These are phyloP conservation scores for Albula glossodonta DNA, from an alignment of 2,113 vertebrate species.

Conservation along the genomic window DNA sequence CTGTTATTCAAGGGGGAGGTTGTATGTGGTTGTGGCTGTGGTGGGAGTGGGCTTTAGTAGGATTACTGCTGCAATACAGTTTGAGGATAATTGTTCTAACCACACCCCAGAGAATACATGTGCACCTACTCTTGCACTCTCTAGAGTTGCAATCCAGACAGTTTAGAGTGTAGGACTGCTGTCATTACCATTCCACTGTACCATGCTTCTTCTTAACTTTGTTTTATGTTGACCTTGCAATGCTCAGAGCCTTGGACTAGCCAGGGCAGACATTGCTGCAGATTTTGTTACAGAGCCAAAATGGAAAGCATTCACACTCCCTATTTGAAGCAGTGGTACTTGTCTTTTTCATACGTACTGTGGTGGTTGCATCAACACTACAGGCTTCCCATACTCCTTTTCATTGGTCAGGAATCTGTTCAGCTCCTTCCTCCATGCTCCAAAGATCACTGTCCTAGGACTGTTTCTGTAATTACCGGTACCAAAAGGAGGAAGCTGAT, in stretches of 20 bases:
- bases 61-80: constrained; percentile 31
- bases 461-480: background rate
- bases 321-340: background rate
- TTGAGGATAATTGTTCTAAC: background rate
- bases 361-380: background rate
- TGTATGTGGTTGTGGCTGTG: background rate
- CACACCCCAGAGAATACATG: background rate
- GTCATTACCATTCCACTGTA: background rate
- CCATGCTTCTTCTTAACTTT: background rate
- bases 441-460: background rate
- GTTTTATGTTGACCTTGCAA: background rate
- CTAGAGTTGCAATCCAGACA: too few species aligned
- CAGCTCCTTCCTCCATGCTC: background rate
- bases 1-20: constrained; percentile 13
- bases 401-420: background rate
- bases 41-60: constrained; percentile 18
- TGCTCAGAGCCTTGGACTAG: too few species aligned
- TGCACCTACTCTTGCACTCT: background rate
- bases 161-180: too few species aligned
- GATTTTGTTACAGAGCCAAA: background rate
- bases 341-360: background rate
- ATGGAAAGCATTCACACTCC: background rate
- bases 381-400: too few species aligned
- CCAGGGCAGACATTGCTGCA: background rate
- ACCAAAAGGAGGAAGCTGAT: background rate